Evolutionary conservation across 2,113 vertebrate genomes (phyloP), one percentile per base, ranked within the genome.

Genomic region (Artemisiospiza belli): DNA sequence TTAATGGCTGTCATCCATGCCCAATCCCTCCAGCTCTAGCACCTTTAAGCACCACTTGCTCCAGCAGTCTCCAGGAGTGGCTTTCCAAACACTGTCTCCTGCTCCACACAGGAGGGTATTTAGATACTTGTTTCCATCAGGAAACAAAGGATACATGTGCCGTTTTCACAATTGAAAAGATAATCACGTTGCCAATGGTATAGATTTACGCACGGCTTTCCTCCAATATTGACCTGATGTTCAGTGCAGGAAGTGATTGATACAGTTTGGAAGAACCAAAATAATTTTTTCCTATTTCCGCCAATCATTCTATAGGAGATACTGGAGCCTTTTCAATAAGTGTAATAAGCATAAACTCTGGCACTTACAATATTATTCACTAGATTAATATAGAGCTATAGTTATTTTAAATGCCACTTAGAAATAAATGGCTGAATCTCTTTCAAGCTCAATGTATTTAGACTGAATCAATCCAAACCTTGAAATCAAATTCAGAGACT

Each of bases 261-360:
- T 90, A 92, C 77, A 95, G 90, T 95, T 97, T 93, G 91, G 97
- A 97, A 96, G 92, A 96, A 97, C 92, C 95, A 94, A 95, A 98
- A 95, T 33, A 95, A 77, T 96, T 97, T 96, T 95, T 97, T 96
- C 94, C 90, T 93, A 94, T 88, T 96, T 96, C 68, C 57, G 9
- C 75, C 85, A 84, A 96, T 98, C 97, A 96, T 96, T 97, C 96
- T 95, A 95, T 89, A 96, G 94, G 90, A 96, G 95, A 97, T 97
- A 95, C 78, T 94, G 95, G 91, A 96, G 96, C 77, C 80, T 92
- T 90, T 96, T 98, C 97, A 98, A 94, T 98, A 98, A 96, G 87
- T 91, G 88, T 92, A 98, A 97, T 97, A 98, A 97, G 97, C 97
- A 98, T 98, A 97, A 98, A 97, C 95, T 94, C 83, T 96, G 95